Conservation (phyloP, 2,888 invertebrate species). For the Mermis nigrescens region DNA sequence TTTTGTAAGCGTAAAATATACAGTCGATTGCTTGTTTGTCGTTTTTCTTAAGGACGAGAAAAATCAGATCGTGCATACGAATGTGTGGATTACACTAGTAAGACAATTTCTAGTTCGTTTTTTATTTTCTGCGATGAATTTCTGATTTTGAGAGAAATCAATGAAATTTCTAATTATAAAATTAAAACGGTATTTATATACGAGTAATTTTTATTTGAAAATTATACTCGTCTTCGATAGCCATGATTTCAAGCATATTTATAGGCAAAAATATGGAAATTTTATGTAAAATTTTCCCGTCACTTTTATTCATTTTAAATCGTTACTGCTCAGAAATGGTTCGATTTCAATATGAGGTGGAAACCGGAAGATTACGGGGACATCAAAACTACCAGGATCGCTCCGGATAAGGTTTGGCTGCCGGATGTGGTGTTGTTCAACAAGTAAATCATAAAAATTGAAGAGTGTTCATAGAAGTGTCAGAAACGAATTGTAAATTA, state of each 20-base stretch:
- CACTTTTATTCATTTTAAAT: too few relatives aligned
- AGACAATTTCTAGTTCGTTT: background rate
- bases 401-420: conserved; percentile 37
- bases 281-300: too few relatives aligned
- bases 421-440: conserved; percentile 33
- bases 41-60: conserved; percentile 27
- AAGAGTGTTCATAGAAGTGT: too few relatives aligned
- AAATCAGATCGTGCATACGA: conserved; percentile 33
- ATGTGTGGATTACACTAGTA: conserved; percentile 31
- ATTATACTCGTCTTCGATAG: too few relatives aligned
- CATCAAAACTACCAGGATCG: conserved; percentile 33
- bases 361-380: conserved; percentile 30
- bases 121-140: too few relatives aligned
- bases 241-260: too few relatives aligned
- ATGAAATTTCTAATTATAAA: background rate
- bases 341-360: conserved; percentile 30
- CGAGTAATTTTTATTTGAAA: too few relatives aligned
- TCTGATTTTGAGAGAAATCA: background rate
- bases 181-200: background rate
- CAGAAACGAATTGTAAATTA: too few relatives aligned
- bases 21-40: too few relatives aligned
- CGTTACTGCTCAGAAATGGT: conserved; percentile 22
- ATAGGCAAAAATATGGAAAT: too few relatives aligned
- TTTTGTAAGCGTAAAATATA: too few relatives aligned
- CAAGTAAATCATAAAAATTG: conserved; percentile 35